phyloP scores from a whole-genome alignment of 2,113 vertebrate genomes.

The Cynocephalus volans region DNA sequence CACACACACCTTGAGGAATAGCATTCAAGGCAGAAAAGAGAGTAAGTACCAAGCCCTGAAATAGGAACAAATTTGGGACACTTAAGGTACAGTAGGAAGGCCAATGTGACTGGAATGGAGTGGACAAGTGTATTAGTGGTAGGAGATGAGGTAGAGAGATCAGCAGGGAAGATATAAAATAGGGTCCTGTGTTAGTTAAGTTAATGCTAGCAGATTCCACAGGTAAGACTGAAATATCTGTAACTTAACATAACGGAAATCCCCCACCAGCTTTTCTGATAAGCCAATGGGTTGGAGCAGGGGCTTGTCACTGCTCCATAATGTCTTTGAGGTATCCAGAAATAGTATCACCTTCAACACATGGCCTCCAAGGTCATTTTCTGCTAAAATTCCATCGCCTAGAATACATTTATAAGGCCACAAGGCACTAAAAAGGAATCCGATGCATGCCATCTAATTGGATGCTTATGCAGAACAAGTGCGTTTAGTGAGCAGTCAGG shows the following conservation, averaged over 20 bases:
- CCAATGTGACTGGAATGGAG: not conserved
- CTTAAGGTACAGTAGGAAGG: not conserved
- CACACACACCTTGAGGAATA: not conserved
- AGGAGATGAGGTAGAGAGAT: not conserved
- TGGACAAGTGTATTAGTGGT: not conserved
- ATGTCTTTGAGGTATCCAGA: not conserved
- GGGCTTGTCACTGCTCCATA: not conserved
- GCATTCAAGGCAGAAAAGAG: not conserved
- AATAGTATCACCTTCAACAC: not conserved
- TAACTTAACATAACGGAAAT: not conserved
- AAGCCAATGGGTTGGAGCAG: accelerated
- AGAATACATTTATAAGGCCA: not conserved
- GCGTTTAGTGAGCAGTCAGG: not conserved
- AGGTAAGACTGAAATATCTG: not conserved
- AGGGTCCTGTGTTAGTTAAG: not conserved
- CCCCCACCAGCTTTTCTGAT: not conserved
- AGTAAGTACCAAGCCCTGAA: not conserved
- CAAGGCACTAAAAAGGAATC: not conserved
- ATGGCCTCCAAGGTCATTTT: not conserved
- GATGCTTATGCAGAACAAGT: not conserved
- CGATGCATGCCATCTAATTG: not conserved
- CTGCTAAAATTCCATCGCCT: not conserved
- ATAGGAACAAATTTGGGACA: not conserved
- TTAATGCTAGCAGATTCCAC: not conserved
- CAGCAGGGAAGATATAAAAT: not conserved